Evolutionary conservation across 2,797 vertebrate genomes (phyloP).

Genomic region (Morelia viridis): DNA sequence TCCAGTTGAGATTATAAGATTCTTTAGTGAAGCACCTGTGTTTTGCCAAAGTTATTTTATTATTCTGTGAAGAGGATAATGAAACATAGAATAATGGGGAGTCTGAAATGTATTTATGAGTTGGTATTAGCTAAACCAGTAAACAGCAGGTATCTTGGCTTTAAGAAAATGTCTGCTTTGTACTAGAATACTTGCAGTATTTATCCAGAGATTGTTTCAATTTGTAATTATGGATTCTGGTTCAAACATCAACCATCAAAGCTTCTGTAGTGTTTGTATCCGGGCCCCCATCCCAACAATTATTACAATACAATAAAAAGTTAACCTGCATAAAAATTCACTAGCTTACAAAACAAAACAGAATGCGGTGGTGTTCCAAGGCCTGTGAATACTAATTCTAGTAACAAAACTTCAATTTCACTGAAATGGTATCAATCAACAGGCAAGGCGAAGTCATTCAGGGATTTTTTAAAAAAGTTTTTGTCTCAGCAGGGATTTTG

Average conservation of each 20-base stretch:
- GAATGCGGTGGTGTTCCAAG: not conserved
- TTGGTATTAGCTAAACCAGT: not conserved
- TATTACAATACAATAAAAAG: not conserved
- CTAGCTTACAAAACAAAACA: not conserved
- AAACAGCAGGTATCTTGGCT: not conserved
- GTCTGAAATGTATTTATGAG: not conserved
- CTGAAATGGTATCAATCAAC: not conserved
- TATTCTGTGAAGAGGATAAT: not conserved
- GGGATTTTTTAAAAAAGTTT: not conserved
- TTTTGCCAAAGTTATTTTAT: not conserved
- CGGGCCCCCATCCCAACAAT: not conserved
- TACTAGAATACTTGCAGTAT: not conserved
- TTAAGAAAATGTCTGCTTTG: not conserved
- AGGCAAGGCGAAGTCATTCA: not conserved
- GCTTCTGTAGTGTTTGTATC: not conserved
- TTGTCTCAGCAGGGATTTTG: not conserved
- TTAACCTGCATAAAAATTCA: not conserved
- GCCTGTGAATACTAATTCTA: not conserved
- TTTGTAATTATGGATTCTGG: constrained; percentile 1
- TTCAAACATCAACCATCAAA: not conserved
- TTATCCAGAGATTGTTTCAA: not conserved
- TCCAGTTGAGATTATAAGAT: not conserved
- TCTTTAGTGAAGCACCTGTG: not conserved
- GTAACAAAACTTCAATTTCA: not conserved
- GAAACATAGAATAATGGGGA: not conserved